A percentile compares a stretch with the other conserved stretches of the same genome.
Conservation (phyloP, 2,888 invertebrate species). For the Euplagia quadripunctaria region DNA sequence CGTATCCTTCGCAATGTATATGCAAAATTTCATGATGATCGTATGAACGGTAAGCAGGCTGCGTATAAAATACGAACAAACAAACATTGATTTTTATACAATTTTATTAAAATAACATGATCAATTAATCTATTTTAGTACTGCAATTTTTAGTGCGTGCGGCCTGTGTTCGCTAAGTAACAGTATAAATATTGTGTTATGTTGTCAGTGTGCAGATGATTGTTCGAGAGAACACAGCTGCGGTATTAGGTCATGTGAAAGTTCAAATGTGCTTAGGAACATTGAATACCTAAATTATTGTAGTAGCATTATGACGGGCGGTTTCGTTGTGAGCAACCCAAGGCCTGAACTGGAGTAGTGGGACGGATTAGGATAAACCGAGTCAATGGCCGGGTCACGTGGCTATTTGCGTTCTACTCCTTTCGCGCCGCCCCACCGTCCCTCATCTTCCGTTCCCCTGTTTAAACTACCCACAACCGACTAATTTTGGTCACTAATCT, state of each 20-base stretch:
- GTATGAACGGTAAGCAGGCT: too few species aligned
- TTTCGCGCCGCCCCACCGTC: constrained; percentile 64
- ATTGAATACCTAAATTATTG: constrained; percentile 39
- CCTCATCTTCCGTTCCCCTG: constrained; percentile 73
- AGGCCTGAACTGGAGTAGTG: constrained; percentile 84
- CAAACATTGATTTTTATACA: too few species aligned
- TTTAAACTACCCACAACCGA: constrained; percentile 75
- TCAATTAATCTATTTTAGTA: constrained; percentile 38
- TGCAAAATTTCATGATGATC: too few species aligned
- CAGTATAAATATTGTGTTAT: constrained; percentile 31
- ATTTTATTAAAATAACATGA: too few species aligned
- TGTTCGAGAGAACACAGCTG: constrained; percentile 56
- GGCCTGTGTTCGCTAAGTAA: constrained; percentile 22
- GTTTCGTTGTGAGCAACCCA: constrained; percentile 44
- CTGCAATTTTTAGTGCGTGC: constrained; percentile 17
- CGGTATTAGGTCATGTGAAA: constrained; percentile 73
- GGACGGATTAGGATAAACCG: constrained; percentile 87
- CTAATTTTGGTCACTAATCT: constrained; percentile 80
- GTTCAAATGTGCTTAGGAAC: constrained; percentile 61
- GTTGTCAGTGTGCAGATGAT: constrained; percentile 49
- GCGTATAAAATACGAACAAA: too few species aligned
- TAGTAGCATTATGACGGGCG: constrained; percentile 57
- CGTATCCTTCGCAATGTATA: too few species aligned
- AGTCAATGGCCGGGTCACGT: constrained; percentile 87
- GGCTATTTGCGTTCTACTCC: constrained; percentile 82